phyloP scores from a whole-genome alignment of 1,140 invertebrate genomes.

The Protaetia brevitarsis region DNA sequence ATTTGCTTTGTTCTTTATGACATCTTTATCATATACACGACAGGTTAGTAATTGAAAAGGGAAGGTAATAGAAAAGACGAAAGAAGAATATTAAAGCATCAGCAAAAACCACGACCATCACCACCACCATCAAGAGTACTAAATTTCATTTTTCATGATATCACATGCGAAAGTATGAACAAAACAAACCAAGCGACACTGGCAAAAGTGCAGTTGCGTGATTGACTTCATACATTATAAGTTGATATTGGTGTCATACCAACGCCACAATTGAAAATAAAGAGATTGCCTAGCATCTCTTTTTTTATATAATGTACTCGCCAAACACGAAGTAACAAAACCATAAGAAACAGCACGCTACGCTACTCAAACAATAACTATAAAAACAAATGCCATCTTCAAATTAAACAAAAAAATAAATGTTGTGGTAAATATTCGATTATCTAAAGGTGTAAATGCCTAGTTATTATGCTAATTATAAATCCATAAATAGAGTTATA shows the following conservation, averaged over 20 bases:
- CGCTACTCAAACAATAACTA: constrained; percentile 5
- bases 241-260: no score
- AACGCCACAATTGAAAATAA: no score
- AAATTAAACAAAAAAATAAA: not conserved
- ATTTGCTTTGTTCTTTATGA: not conserved
- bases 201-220: not conserved
- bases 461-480: no score
- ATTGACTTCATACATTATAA: not conserved
- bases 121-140: not conserved
- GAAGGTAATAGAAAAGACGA: not conserved
- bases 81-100: not conserved
- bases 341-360: not conserved
- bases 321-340: not conserved
- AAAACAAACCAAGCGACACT: not conserved
- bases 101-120: not conserved
- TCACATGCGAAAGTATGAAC: constrained; percentile 9
- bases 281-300: no score
- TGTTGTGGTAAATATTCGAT: not conserved
- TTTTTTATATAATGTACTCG: not conserved
- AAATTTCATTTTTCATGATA: not conserved
- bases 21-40: not conserved
- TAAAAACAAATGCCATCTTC: not conserved
- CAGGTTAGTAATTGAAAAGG: not conserved
- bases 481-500: no score
- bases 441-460: no score